Base-by-base conservation (phyloP, 1,140 invertebrate species). In the Stratiolaelaps scimitus region DNA sequence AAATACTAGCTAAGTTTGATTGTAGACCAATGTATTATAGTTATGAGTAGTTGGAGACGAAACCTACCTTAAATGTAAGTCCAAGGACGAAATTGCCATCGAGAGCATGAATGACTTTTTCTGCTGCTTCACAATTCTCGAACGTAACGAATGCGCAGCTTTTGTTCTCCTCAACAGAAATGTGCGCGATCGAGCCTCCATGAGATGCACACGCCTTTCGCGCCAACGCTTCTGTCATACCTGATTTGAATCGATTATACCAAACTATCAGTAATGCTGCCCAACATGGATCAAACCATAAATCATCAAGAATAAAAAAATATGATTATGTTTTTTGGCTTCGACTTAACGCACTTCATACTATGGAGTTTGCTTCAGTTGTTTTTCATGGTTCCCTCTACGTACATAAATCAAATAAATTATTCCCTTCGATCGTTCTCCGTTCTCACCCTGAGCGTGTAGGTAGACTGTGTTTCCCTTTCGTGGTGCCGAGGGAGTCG, bases 121-220 rank as follows among this genome's bases (percentile, higher is more conserved):
- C 53, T 10, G 53, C 53, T 15, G 34, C 53, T 26, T 60, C 53
- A 60, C 2, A 60, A 15, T 26, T 60, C 34, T 60, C 53, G 53
- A 60, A 60, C 26, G 53, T 60, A 26, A 60, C 53, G 53, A 60
- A 60, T 15, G 53, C 53, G 26, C 53, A 60, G 53, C 53, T 60
- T 23, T 60, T 60, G 34, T 60, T 60, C 23, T 60, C 53, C 34
- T 60, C 53, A 15, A 60, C 53, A 13, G 26, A 60, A 20, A 60
- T 60, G 53, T 60, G 53, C 15, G 34, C 13, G 20, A 60, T 60
- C 15, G 17, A 29, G 10, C 34, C 34, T 2, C 53, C 53, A 17
- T 60, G 53, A 2, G 53, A n/a, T 5, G 53, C 26, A 26, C 53
- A 60, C 2, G 53, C 53, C 23, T 60, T 60, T 26, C 53, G 53